Evolutionary conservation across 2,888 invertebrate species (phyloP).

Genomic region (Rhodophaea formosa): DNA sequence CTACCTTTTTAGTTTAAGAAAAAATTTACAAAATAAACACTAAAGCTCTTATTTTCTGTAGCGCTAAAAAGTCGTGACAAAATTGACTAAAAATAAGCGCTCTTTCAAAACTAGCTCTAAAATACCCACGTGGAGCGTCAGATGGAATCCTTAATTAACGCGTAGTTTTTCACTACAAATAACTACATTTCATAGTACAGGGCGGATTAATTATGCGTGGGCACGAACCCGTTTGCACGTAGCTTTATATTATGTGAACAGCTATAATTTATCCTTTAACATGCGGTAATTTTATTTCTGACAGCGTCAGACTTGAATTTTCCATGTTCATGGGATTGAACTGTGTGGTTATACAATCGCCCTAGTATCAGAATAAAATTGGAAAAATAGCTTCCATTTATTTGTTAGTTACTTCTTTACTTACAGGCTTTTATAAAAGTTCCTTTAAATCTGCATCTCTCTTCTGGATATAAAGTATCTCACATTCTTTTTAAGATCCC

Average conservation of each 20-base stretch:
- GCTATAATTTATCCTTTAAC: conserved; percentile 29
- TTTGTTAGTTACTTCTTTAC: not conserved
- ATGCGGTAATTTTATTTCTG: conserved; percentile 15
- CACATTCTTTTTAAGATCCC: no score
- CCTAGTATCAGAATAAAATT: not conserved
- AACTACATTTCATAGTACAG: conserved; percentile 16
- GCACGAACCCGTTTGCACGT: conserved; percentile 34
- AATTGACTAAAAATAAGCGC: no score
- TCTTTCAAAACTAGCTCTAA: not conserved
- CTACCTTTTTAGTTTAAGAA: no score
- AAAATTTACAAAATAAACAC: no score
- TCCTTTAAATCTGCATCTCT: no score
- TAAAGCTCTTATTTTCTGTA: no score
- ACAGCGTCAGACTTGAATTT: conserved; percentile 7
- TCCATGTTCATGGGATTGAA: not conserved
- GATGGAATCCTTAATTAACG: conserved; percentile 1
- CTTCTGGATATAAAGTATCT: no score
- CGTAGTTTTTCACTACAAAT: conserved; percentile 4
- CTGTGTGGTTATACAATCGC: not conserved
- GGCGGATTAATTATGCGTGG: conserved; percentile 36
- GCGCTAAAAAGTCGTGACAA: no score
- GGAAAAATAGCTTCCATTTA: not conserved
- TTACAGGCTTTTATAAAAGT: no score
- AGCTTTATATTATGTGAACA: conserved; percentile 25
- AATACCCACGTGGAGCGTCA: not conserved